phyloP scores from a whole-genome alignment of 1,140 invertebrate genomes.

The Oedothorax gibbosus region DNA sequence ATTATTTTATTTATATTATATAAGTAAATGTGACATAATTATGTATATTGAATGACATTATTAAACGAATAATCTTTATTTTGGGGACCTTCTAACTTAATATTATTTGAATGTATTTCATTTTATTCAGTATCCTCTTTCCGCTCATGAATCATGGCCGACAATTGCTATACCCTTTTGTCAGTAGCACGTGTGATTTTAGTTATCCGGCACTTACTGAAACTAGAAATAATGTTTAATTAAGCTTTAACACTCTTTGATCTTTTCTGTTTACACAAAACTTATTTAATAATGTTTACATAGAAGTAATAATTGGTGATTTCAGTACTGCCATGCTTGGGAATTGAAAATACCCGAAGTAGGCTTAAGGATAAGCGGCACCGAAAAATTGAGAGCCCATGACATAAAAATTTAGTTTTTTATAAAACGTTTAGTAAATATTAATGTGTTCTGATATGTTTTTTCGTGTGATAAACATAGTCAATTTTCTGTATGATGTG shows the following conservation, averaged over 20 bases:
- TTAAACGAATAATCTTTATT: not conserved
- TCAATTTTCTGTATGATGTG: no score
- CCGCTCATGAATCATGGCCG: conserved; percentile 28
- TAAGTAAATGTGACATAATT: not conserved
- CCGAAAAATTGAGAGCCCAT: not conserved
- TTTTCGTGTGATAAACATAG: no score
- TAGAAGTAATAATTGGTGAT: not conserved
- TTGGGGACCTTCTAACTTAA: no score
- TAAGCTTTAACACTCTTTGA: not conserved
- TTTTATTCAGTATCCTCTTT: not conserved
- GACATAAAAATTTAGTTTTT: not conserved
- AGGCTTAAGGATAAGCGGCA: not conserved
- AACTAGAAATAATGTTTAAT: not conserved
- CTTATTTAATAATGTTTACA: not conserved
- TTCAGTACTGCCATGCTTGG: not conserved
- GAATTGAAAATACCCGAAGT: not conserved
- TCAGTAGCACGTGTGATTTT: conserved; percentile 50
- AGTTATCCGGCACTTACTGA: not conserved
- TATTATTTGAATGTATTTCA: not conserved
- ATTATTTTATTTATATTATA: not conserved
- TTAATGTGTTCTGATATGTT: no score
- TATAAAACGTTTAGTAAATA: no score
- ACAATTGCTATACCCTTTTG: conserved; percentile 40
- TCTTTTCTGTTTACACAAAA: not conserved
- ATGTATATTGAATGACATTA: not conserved